Conservation (phyloP, 2,888 invertebrate species). For the Plebejus anna region DNA sequence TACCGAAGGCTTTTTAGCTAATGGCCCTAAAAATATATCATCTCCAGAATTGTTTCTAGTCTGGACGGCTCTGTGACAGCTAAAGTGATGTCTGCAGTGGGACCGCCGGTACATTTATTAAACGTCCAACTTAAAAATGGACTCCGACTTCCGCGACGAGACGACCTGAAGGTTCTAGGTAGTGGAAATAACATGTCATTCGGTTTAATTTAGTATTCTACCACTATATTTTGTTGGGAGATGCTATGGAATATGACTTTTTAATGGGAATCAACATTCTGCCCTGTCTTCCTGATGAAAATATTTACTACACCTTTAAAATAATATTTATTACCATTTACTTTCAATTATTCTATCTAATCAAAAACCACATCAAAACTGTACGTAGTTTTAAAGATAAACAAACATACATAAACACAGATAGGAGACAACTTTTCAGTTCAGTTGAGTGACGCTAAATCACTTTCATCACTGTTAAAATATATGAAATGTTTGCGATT, state of each 20-base stretch:
- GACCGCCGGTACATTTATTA: constrained; percentile 66
- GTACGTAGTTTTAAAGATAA: too few species aligned
- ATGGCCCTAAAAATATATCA: constrained; percentile 75
- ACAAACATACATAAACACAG: too few species aligned
- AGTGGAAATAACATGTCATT: neutral
- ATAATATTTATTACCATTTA: too few species aligned
- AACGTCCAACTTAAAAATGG: constrained; percentile 45
- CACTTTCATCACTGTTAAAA: too few species aligned
- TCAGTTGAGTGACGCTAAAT: too few species aligned
- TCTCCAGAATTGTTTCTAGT: constrained; percentile 71
- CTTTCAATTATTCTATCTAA: too few species aligned
- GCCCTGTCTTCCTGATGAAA: too few species aligned
- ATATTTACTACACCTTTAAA: too few species aligned
- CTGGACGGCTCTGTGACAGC: constrained; percentile 71
- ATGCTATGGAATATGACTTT: neutral
- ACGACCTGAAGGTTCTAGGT: neutral
- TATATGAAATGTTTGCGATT: too few species aligned
- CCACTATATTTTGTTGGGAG: neutral
- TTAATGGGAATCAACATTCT: too few species aligned
- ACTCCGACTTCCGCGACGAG: constrained; percentile 25
- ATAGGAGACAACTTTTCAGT: too few species aligned
- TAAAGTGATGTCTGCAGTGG: constrained; percentile 49
- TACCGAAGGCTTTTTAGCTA: constrained; percentile 67
- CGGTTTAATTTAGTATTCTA: neutral
- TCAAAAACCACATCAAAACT: too few species aligned